Base-by-base conservation (phyloP, 2,797 vertebrate genomes). In the Gymnoscopelus braueri region DNA sequence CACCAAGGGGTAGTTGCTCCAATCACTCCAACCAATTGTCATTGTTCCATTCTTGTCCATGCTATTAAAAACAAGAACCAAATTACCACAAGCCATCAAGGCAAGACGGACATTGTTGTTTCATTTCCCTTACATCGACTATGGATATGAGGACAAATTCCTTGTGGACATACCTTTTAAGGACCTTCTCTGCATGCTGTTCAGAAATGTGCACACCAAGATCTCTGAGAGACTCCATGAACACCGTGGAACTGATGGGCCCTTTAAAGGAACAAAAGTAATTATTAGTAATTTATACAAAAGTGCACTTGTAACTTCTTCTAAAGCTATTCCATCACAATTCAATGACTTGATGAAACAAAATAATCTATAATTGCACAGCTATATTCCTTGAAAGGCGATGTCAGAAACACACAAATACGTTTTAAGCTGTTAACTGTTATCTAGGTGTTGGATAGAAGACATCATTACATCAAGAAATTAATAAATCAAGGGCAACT, bases 31-130 rank as follows among this genome's bases (percentile, higher is more conserved):
- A 75, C 95, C 93, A 29, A 99, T 96, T 2, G 97, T 99, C 94
- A 99, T 98, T 0, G 95, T 96, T 13, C 98, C 97, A 0, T 97
- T 98, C 81, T 95, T 98, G 76, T 98, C 97, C 97, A 98, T 97
- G 91, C 98, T 99, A 67, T 44, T 59, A 65, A 60, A n/a, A 64
- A 24, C 44, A 5, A 24, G 3, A 54, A 52, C 0, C 53, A 29
- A 51, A 60, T 15, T 35, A n/a, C 26, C 57, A 47, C 35, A 29
- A 10, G 1, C 19, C 19, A 19, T 19, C 19, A 19, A 19, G 19
- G 19, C 10, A 14, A 13, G 9, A 9, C 3, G 10, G 23, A 24
- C 15, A 54, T 9, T 10, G 19, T 15, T n/a, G 15, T 23, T 54
- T 19, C 2, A 15, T 44, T 8, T 44, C 10, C 10, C 23, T 54